These are phyloP conservation scores for Propithecus deckenii DNA, from an alignment of 2,797 vertebrate species.

Conservation along the genomic window DNA sequence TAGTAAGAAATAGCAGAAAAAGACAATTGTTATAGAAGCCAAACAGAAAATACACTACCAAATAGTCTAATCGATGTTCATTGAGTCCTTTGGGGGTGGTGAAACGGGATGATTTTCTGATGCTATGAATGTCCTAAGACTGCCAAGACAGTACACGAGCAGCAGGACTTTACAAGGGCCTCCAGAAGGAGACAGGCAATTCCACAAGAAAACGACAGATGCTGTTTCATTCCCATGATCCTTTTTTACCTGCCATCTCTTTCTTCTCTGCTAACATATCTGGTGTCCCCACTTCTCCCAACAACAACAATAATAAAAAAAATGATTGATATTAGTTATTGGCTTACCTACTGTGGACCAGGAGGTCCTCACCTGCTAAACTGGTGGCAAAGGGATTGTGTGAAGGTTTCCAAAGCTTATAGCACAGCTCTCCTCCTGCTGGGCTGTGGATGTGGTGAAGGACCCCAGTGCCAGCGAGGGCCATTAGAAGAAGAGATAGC, in stretches of 20 bases:
- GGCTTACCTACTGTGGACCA: not conserved
- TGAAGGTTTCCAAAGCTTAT: not conserved
- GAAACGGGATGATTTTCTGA: not conserved
- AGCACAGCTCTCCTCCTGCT: not conserved
- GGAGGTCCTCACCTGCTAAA: not conserved
- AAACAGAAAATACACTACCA: constrained; percentile 21
- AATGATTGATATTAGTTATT: not conserved
- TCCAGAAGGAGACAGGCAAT: not conserved
- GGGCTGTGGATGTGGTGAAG: not conserved
- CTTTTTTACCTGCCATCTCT: not conserved
- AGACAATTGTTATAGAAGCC: not conserved
- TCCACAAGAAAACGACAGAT: not conserved
- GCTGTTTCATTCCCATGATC: not conserved
- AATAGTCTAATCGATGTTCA: not conserved
- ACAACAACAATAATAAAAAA: not conserved
- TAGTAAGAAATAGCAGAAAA: constrained; percentile 44
- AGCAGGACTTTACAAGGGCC: not conserved
- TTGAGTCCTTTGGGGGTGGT: not conserved
- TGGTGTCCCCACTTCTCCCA: not conserved
- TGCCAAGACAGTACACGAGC: not conserved
- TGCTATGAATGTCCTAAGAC: not conserved
- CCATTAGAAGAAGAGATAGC: not conserved
- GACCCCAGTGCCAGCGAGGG: not conserved
- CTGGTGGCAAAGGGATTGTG: not conserved
- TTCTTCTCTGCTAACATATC: not conserved